Percentiles rank a stretch among this genome's conserved stretches.
Evolutionary conservation across 2,113 vertebrate species (phyloP).

Genomic region (Chaetodon trifascialis): DNA sequence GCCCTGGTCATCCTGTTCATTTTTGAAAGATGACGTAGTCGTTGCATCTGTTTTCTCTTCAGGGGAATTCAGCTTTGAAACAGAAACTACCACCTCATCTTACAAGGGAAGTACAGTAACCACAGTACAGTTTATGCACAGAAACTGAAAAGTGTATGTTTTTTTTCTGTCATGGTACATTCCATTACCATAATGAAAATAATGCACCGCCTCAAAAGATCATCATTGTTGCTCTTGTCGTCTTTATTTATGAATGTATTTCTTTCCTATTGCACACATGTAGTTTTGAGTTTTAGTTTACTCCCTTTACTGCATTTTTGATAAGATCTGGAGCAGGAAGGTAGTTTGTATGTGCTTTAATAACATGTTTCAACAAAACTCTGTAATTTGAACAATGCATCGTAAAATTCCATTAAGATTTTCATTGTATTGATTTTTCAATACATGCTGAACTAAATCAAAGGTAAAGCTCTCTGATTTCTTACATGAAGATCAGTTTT

Average conservation of each 20-base stretch:
- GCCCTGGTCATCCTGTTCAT: background rate
- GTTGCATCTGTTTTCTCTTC: slow-evolving; percentile 8
- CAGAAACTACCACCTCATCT: slow-evolving; percentile 15
- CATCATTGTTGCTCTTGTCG: too few relatives aligned
- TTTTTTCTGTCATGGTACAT: background rate
- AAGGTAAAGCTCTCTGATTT: too few relatives aligned
- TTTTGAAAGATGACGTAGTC: background rate
- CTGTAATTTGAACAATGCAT: too few relatives aligned
- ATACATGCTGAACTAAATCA: background rate
- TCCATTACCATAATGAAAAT: background rate
- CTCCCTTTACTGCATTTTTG: too few relatives aligned
- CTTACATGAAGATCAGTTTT: too few relatives aligned
- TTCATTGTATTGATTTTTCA: background rate
- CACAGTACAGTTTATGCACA: background rate
- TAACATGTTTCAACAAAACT: too few relatives aligned
- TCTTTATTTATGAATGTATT: too few relatives aligned
- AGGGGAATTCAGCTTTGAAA: slow-evolving; percentile 25
- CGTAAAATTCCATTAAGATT: background rate
- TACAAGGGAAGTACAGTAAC: slow-evolving; percentile 6
- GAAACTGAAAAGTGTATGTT: background rate
- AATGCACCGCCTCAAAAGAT: background rate
- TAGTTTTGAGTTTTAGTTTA: background rate
- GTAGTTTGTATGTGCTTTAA: too few relatives aligned
- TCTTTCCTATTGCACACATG: too few relatives aligned
- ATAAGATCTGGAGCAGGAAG: too few relatives aligned